Percentiles rank a stretch among this genome's conserved stretches.
Evolutionary conservation across 2,888 invertebrate genomes (phyloP).

Genomic region (Dione vanillae): DNA sequence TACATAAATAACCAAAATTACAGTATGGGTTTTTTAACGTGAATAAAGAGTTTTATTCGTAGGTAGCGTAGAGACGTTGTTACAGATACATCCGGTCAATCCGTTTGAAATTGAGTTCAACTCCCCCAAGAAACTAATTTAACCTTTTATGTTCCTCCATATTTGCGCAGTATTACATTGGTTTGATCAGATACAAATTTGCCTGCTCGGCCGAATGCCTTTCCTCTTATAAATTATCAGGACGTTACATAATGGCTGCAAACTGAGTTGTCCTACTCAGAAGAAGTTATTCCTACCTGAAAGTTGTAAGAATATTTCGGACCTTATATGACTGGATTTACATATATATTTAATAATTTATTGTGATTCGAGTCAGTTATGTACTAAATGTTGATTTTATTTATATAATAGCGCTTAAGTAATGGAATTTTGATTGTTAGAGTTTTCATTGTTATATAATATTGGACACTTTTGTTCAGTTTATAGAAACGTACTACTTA

Average conservation of each 20-base stretch:
- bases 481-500: no score
- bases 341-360: no score
- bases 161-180: constrained; percentile 77
- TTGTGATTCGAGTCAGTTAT: no score
- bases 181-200: constrained; percentile 78
- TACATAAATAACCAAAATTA: no score
- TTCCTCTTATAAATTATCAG: constrained; percentile 63
- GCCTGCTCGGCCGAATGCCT: constrained; percentile 56
- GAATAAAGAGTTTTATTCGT: no score
- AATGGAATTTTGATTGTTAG: no score
- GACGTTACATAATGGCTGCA: constrained; percentile 42
- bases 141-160: constrained; percentile 76
- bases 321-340: background rate
- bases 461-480: no score
- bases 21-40: no score
- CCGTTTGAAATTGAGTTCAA: constrained; percentile 66
- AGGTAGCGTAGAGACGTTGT: no score
- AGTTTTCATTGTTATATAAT: no score
- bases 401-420: no score
- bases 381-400: no score
- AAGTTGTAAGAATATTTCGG: constrained; percentile 3
- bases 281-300: constrained; percentile 48
- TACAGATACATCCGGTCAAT: constrained; percentile 34
- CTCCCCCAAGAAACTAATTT: constrained; percentile 76
- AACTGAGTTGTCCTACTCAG: constrained; percentile 54